Evolutionary conservation across 2,888 invertebrate species (phyloP).

Genomic region (Callosobruchus maculatus): DNA sequence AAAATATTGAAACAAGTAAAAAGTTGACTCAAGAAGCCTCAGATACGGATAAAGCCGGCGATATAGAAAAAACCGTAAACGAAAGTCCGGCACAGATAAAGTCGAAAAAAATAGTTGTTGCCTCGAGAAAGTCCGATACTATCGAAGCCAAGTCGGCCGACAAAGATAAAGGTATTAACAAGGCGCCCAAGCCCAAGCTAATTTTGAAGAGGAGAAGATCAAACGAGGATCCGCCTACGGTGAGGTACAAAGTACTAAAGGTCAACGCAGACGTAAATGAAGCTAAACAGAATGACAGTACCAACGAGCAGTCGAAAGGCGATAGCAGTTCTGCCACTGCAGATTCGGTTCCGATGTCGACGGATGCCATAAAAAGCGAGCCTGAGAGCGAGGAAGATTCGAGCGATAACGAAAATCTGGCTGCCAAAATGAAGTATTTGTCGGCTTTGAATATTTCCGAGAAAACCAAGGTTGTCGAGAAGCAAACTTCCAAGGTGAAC

Average conservation of each 20-base stretch:
- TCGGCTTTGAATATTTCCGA: constrained; percentile 44
- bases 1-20: not conserved
- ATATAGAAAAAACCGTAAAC: not conserved
- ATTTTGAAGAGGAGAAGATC: not conserved
- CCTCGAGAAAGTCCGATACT: not conserved
- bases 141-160: not conserved
- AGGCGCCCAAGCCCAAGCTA: not conserved
- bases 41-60: too few relatives aligned
- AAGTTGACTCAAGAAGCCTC: constrained; percentile 3
- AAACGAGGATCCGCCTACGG: not conserved
- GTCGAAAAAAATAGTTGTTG: not conserved
- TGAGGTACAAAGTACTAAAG: not conserved
- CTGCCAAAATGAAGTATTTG: constrained; percentile 32
- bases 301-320: not conserved
- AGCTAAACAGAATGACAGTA: not conserved
- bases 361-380: constrained; percentile 41
- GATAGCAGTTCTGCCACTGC: not conserved
- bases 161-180: not conserved
- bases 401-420: constrained; percentile 19
- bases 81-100: not conserved
- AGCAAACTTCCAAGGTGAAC: constrained; percentile 25
- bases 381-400: constrained; percentile 36
- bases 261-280: not conserved
- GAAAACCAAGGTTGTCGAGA: constrained; percentile 29
- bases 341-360: constrained; percentile 6